These are phyloP conservation scores for Encarsia formosa DNA, from an alignment of 2,888 invertebrate species.

Conservation along the genomic window DNA sequence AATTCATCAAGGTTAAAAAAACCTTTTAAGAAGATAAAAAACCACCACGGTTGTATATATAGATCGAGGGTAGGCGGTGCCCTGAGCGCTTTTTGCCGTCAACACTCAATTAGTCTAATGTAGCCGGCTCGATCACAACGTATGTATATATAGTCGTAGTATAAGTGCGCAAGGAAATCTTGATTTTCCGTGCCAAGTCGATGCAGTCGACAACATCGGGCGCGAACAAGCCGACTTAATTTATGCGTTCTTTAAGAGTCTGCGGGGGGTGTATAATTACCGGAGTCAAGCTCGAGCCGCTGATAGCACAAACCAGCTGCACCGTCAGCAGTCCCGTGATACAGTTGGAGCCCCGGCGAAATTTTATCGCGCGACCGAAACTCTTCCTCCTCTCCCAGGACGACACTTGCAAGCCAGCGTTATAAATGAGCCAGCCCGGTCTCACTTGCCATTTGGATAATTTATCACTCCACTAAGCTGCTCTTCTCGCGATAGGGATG, in stretches of 20 bases:
- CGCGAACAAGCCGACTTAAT: slow-evolving; percentile 11
- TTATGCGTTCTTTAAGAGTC: slow-evolving; percentile 18
- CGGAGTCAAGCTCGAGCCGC: background rate
- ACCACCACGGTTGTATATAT: no score
- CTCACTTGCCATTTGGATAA: slow-evolving; percentile 25
- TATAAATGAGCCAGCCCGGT: slow-evolving; percentile 28
- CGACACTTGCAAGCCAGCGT: slow-evolving; percentile 12
- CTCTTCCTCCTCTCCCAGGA: background rate
- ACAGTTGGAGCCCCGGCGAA: slow-evolving; percentile 8
- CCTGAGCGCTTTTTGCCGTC: no score
- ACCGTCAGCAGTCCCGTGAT: background rate
- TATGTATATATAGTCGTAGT: no score
- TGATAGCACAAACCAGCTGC: background rate
- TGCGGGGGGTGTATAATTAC: slow-evolving; percentile 16
- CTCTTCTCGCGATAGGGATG: background rate
- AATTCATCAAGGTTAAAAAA: no score
- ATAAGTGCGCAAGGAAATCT: no score
- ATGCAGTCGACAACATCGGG: background rate
- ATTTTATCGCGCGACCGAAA: slow-evolving; percentile 22
- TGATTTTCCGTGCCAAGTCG: background rate
- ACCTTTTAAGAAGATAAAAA: no score
- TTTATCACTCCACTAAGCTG: slow-evolving; percentile 13
- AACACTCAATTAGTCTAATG: slow-evolving; percentile 11
- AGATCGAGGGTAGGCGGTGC: no score
- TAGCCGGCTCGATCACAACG: background rate